Percentiles rank a stretch among this genome's conserved stretches.
Evolutionary conservation across 2,888 invertebrate genomes (phyloP).

Genomic region (Chrysolina haemoptera): DNA sequence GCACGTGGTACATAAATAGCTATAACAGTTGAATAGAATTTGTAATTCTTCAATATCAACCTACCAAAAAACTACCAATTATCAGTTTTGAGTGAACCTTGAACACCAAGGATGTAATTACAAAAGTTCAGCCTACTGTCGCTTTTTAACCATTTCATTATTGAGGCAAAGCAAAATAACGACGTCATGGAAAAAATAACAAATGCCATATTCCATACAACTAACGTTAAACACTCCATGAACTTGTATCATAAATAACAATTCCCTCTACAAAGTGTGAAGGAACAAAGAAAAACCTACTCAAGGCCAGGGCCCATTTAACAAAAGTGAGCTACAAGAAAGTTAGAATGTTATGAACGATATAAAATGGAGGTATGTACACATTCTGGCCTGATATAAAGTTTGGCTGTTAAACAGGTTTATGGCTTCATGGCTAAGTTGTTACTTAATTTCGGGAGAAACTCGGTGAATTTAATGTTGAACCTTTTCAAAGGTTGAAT

Average conservation of each 20-base stretch:
- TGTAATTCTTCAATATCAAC: no score
- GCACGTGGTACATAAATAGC: no score
- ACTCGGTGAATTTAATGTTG: neutral
- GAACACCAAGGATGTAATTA: no score
- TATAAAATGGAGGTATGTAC: constrained; percentile 5
- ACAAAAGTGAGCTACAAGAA: constrained; percentile 1
- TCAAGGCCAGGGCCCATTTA: constrained; percentile 1
- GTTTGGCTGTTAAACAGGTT: constrained; percentile 1
- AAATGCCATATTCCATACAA: neutral
- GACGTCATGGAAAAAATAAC: neutral
- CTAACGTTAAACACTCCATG: neutral
- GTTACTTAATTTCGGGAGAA: neutral
- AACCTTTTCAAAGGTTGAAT: neutral
- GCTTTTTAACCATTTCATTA: neutral
- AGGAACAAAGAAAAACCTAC: neutral
- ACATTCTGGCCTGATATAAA: neutral
- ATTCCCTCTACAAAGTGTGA: neutral
- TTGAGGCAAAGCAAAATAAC: neutral
- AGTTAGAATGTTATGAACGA: neutral
- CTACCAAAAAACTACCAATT: no score
- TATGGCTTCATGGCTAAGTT: neutral
- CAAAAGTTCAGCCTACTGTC: no score
- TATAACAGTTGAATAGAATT: no score
- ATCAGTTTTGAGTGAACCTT: no score
- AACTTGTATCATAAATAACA: neutral